Conservation (phyloP, 2,113 vertebrate species). For the Numida meleagris region DNA sequence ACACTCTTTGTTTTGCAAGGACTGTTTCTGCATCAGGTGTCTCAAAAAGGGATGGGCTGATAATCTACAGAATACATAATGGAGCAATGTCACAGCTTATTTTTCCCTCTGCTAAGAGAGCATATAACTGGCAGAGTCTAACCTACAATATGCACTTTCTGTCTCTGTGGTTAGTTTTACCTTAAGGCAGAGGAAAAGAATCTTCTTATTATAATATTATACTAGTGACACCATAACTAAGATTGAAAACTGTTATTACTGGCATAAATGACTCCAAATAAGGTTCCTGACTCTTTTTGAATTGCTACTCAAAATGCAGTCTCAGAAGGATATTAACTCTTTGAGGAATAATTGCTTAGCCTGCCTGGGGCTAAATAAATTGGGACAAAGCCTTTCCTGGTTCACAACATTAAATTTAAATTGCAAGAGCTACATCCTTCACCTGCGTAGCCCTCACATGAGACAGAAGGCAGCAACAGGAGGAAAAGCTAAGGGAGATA, state of each 20-base stretch:
- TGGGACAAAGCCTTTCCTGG: not conserved
- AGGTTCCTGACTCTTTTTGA: not conserved
- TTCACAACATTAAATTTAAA: not conserved
- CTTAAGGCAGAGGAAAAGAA: constrained; percentile 20
- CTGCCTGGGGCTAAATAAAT: not conserved
- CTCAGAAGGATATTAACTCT: constrained; percentile 7
- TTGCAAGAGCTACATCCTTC: not conserved
- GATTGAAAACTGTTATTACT: constrained; percentile 40
- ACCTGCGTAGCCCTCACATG: not conserved
- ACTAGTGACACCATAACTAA: constrained; percentile 38
- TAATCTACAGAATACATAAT: not conserved
- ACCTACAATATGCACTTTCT: not conserved
- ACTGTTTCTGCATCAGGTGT: rapidly evolving
- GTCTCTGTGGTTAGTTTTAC: constrained; percentile 8
- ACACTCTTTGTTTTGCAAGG: not conserved
- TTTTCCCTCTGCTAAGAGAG: not conserved
- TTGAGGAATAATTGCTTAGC: constrained; percentile 4
- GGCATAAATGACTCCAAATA: constrained; percentile 8
- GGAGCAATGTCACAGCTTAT: not conserved
- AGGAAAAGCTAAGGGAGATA: not conserved
- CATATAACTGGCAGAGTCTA: not conserved
- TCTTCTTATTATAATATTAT: constrained; percentile 30
- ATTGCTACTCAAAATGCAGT: not conserved
- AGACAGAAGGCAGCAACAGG: not conserved
- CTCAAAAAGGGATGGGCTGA: not conserved